These are phyloP conservation scores for Cylindroiulus punctatus DNA, from an alignment of 2,888 invertebrate species.

Conservation along the genomic window DNA sequence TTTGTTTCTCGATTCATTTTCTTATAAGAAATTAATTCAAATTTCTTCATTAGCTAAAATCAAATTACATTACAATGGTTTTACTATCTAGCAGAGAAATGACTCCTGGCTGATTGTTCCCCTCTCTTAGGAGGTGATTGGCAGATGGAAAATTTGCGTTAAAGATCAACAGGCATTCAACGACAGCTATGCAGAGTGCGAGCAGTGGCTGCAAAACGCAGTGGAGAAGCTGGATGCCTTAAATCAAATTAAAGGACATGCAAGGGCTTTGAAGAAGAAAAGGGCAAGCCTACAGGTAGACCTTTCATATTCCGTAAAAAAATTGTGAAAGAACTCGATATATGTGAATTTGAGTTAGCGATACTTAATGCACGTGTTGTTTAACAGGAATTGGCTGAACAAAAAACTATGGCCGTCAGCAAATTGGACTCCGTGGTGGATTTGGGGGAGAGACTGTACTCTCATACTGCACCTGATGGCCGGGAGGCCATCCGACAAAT, in stretches of 20 bases:
- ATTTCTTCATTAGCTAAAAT: neutral
- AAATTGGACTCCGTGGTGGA: constrained; percentile 86
- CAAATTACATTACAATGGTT: too few species aligned
- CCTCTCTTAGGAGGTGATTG: constrained; percentile 77
- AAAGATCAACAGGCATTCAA: constrained; percentile 86
- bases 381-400: constrained; percentile 80
- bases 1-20: too few species aligned
- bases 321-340: too few species aligned
- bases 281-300: constrained; percentile 63
- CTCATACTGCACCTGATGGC: constrained; percentile 93
- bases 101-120: neutral
- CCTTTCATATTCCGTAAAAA: too few species aligned
- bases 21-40: too few species aligned
- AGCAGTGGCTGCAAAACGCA: constrained; percentile 79
- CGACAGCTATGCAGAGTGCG: constrained; percentile 77
- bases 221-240: constrained; percentile 79
- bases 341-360: too few species aligned
- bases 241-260: constrained; percentile 86
- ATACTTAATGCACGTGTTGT: constrained; percentile 57
- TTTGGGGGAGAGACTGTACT: constrained; percentile 89
- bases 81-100: too few species aligned
- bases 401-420: constrained; percentile 80
- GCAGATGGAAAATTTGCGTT: constrained; percentile 83
- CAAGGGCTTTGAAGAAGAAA: constrained; percentile 73
- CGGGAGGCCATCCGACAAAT: constrained; percentile 91